Base-by-base conservation (phyloP, 2,888 invertebrate species). In the Anthrax anthrax region DNA sequence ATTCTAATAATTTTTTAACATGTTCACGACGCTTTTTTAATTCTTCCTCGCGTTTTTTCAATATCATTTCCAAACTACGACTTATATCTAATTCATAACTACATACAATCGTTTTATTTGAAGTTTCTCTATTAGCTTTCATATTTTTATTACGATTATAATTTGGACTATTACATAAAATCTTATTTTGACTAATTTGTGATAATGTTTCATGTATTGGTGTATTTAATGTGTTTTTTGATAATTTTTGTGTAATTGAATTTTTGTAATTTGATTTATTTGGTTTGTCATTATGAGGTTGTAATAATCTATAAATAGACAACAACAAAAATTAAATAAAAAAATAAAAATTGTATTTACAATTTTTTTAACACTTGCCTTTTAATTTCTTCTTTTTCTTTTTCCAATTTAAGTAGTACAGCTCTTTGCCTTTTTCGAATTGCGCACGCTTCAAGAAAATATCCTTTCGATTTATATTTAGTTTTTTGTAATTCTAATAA, bases 381-480 rank as follows among this genome's bases (percentile, higher is more conserved):
- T 61, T 76, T 73, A 63, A 83, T 78, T 61, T 81, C 80, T 51
- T 78, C 76, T 55, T 77, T 72, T 58, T 82, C 80, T 56, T 79
- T 77, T 55, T 81, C 76, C 51, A 80, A 70, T 59, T 77, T 77
- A 48, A 80, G 60, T 47, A 82, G 62, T 47, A 83, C 66, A 1
- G 76, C 80, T 48, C 81, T 65, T 60, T 83, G 81, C 52, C 78
- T 79, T 60, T 81, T 81, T 55, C 77, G 78, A 23, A 82, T 72
- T 2, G 75, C 62, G 0, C 76, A 73, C 48, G 75, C 73, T 55
- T 72, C 70, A 39, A 73, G 69, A 23, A 74, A 65, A 42, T 73
- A 67, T 1, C 77, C 77, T 43, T 74, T 74, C 54, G 75, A 70
- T 46, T 72, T 69, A 29, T 73, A 67, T 52, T 62, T 69, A 60